Percentiles rank a stretch among this genome's conserved stretches.
Evolutionary conservation across 2,797 vertebrate species (phyloP).

Genomic region (Emys orbicularis): DNA sequence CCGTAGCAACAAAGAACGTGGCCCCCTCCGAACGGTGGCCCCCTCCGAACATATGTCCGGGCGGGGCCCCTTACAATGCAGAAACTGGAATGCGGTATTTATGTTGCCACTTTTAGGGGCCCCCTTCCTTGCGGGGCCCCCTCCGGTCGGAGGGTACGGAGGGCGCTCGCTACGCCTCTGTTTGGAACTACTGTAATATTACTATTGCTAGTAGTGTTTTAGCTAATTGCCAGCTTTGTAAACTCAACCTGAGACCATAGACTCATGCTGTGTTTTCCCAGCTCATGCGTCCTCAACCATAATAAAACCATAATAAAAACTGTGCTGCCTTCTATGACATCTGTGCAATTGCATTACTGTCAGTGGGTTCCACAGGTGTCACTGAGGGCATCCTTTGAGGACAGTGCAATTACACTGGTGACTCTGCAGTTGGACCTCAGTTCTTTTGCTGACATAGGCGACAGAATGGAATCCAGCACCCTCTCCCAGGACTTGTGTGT

Average conservation of each 20-base stretch:
- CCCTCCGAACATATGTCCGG: too few relatives aligned
- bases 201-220: background rate
- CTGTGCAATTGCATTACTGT: background rate
- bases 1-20: too few relatives aligned
- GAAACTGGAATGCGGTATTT: too few relatives aligned
- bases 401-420: background rate
- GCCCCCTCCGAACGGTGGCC: too few relatives aligned
- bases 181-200: background rate
- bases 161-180: too few relatives aligned
- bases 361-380: background rate
- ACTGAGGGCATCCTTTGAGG: fast-evolving
- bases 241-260: background rate
- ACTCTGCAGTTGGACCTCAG: background rate
- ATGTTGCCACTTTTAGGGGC: too few relatives aligned
- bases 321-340: background rate
- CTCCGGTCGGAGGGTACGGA: too few relatives aligned
- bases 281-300: fast-evolving
- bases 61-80: too few relatives aligned
- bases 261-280: fast-evolving
- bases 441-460: background rate
- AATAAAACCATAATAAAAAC: background rate
- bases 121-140: too few relatives aligned
- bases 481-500: background rate
- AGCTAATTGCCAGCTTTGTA: background rate
- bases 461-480: background rate